Conservation (phyloP, 2,888 invertebrate genomes). For the Latrodectus hesperus region DNA sequence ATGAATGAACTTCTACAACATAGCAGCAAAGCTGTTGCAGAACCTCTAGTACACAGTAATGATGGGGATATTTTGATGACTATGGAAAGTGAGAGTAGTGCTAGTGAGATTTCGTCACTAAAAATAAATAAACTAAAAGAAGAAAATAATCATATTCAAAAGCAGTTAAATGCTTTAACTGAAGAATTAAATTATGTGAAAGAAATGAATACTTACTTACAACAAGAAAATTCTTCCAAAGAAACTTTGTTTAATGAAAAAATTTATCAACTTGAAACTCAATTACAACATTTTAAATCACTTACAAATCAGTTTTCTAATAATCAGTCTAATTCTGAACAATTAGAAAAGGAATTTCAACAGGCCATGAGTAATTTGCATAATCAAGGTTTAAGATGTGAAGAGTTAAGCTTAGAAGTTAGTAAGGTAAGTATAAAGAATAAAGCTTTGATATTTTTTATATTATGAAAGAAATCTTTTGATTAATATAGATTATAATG, state of each 20-base stretch:
- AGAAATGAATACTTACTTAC: constrained; percentile 24
- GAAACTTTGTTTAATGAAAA: constrained; percentile 23
- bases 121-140: constrained; percentile 6
- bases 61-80: background rate
- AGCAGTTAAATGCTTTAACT: constrained; percentile 15
- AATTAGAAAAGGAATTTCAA: constrained; percentile 82
- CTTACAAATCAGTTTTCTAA: background rate
- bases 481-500: too few species aligned
- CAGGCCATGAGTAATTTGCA: constrained; percentile 89
- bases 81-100: background rate
- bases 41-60: background rate
- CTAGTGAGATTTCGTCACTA: background rate
- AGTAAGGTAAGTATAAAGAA: constrained; percentile 77
- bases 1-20: constrained; percentile 10
- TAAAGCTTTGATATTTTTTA: background rate
- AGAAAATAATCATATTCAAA: constrained; percentile 33
- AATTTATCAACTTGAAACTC: constrained; percentile 14
- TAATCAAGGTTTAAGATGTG: constrained; percentile 88
- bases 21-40: background rate
- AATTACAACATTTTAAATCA: constrained; percentile 8
- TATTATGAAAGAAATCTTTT: background rate
- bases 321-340: background rate
- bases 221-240: constrained; percentile 30
- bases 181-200: constrained; percentile 31
- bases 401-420: constrained; percentile 88